Evolutionary conservation across 92 coral and sea anemone species (phyloP), one percentile per base, ranked within the genome.

Genomic region (Desmophyllum pertusum): DNA sequence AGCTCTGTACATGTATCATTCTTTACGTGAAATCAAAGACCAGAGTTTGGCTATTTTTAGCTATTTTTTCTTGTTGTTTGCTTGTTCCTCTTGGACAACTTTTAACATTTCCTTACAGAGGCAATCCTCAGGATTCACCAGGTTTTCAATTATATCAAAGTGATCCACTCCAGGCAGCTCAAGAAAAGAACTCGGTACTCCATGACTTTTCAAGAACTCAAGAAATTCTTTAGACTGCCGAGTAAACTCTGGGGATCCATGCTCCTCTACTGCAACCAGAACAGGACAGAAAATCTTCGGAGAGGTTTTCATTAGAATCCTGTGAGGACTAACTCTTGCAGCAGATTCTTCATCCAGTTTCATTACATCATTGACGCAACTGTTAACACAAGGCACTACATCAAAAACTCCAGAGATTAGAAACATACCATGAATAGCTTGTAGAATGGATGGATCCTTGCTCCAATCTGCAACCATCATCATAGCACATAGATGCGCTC

Each of bases 401-500:
- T 94, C 91, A 71, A 36, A 93, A 15, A 93, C 33, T 23, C 98
- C 98, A 52, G 94, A 88, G 35, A 94, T 15, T 5, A 94, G 70
- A 67, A 80, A 93, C 87, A 94, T 83, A 61, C 93, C 93, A 78
- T 48, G 62, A 23, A 93, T 71, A 25, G 55, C 69, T 27, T 81
- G 61, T 31, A 87, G 89, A 61, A 88, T 42, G 37, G 75, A 73
- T 7, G 81, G 50, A 41, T 78, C 67, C 2, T 68, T 71, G 52
- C 77, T 75, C 90, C 90, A 84, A 14, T 55, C 36, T 66, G 79
- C 57, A 59, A 81, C 77, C 90, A 94, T 69, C 95, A 93, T 89
- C 97, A 95, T 95, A 3, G 98, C 95, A 51, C 89, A 88, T 14
- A 95, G 81, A 63, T 93, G 98, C 8, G 97, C 98, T 17, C 98